phyloP scores from a whole-genome alignment of 1,140 invertebrate genomes.

The Colletes gigas region DNA sequence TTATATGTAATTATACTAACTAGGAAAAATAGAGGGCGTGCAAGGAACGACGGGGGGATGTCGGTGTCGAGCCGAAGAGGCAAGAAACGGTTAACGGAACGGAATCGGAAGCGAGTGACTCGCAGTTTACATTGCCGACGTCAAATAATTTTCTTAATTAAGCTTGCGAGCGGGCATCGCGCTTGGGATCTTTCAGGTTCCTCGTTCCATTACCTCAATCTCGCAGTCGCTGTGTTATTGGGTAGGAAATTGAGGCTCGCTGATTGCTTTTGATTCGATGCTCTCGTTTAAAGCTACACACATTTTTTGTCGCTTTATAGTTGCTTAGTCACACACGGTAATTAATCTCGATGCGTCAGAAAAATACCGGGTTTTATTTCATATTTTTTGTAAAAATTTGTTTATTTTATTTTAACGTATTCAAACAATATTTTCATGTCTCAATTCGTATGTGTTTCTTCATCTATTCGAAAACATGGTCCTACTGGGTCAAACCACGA shows the following conservation, averaged over 20 bases:
- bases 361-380: no score
- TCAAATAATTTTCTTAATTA: conserved; percentile 59
- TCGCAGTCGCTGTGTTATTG: background rate
- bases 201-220: conserved; percentile 17
- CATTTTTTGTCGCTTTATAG: no score
- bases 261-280: background rate
- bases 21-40: conserved; percentile 37
- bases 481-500: no score
- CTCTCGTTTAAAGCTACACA: background rate
- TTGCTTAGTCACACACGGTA: conserved; percentile 27
- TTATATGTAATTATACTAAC: conserved; percentile 61
- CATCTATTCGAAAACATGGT: no score
- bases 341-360: background rate
- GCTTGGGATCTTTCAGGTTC: background rate
- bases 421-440: no score
- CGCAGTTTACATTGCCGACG: conserved; percentile 43
- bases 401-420: no score
- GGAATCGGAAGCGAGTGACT: conserved; percentile 51
- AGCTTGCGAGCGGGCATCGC: conserved; percentile 23
- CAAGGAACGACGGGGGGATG: background rate
- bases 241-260: background rate
- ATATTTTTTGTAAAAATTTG: no score
- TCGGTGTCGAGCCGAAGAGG: conserved; percentile 23
- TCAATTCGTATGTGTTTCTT: no score
- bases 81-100: conserved; percentile 21